Base-by-base conservation (phyloP, 2,797 vertebrate species). In the Onychomys arenicola region DNA sequence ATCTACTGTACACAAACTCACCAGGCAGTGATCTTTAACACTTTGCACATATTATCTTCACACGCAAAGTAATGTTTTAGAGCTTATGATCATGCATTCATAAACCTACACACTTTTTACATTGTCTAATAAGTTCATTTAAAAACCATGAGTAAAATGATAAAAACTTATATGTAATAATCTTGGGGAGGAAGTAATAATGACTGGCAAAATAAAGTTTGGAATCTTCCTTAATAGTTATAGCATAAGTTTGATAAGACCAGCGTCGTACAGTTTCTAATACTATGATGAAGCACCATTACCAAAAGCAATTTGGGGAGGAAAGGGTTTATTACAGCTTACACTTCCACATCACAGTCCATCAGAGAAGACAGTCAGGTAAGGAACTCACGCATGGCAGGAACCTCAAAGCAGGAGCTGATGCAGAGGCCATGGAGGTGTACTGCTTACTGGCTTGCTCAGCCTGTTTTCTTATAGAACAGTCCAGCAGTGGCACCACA, bases 161-260 rank as follows among this genome's bases (percentile, higher is more conserved):
- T 75, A 5, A 90, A 90, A 63, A 80, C 16, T 6, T 76, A 63
- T 17, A 83, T 43, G 59, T 2, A 91, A 96, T 84, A 40, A 90
- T 46, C 52, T 96, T 32, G 55, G 32, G 71, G 71, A 61, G 7
- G 61, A 4, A 82, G 2, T 34, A 89, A 87, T 55, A 92, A 77
- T 92, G 83, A 88, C 11, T 69, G 29, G 8, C 8, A 88, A 93
- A 91, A 95, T 90, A 81, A 92, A 94, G 25, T 89, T 73, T 71
- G 67, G 93, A 88, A 86, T 78, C 43, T n/a, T 55, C 46, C 9
- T 73, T 94, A 89, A 40, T 3, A 78, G 13, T 59, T 32, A 71
- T 32, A 65, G 90, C 9, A 89, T 27, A 27, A 63, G 5, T 32
- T 29, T 83, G 13, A 9, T 96, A 16, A 95, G n/a, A 78, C 6